Percentiles rank a stretch among this genome's conserved stretches.
phyloP scores from a whole-genome alignment of 2,113 vertebrate species.

The Electrona antarctica region DNA sequence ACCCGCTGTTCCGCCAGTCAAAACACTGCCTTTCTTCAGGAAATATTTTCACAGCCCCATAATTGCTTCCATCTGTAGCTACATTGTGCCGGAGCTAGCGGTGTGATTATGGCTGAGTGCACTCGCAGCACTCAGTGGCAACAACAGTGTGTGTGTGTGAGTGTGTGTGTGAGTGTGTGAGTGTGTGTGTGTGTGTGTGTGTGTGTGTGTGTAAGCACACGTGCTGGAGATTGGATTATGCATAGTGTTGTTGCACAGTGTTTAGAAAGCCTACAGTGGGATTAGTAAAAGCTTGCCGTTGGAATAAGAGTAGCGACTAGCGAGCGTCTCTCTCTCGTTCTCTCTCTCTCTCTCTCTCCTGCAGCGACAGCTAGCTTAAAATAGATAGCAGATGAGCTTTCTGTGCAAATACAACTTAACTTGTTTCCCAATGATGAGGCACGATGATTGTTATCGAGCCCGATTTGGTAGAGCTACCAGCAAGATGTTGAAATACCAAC shows the following conservation, averaged over 20 bases:
- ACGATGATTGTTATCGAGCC: too few relatives aligned
- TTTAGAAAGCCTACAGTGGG: slow-evolving; percentile 8
- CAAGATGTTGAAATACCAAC: too few relatives aligned
- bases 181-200: not conserved
- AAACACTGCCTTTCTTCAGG: slow-evolving; percentile 72
- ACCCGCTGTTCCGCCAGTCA: slow-evolving; percentile 73
- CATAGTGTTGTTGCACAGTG: not conserved
- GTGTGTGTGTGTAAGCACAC: not conserved
- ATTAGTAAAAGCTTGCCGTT: slow-evolving; percentile 22
- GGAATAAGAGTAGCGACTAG: not conserved
- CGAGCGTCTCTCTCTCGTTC: too few relatives aligned
- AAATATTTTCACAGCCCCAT: slow-evolving; percentile 79
- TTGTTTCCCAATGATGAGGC: not conserved
- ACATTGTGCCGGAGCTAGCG: slow-evolving; percentile 57
- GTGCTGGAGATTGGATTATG: not conserved
- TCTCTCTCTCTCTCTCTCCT: slow-evolving; percentile 7
- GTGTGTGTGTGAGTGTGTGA: slow-evolving; percentile 17
- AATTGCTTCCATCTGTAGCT: slow-evolving; percentile 81
- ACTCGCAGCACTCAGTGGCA: slow-evolving; percentile 55
- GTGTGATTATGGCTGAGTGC: slow-evolving; percentile 70
- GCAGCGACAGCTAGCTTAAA: slow-evolving; percentile 53
- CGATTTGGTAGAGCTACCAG: too few relatives aligned
- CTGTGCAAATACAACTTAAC: slow-evolving; percentile 57
- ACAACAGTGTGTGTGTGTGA: slow-evolving; percentile 16
- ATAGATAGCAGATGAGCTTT: slow-evolving; percentile 62